phyloP scores from a whole-genome alignment of 2,113 vertebrate genomes.

The Actenoides lindsayi region DNA sequence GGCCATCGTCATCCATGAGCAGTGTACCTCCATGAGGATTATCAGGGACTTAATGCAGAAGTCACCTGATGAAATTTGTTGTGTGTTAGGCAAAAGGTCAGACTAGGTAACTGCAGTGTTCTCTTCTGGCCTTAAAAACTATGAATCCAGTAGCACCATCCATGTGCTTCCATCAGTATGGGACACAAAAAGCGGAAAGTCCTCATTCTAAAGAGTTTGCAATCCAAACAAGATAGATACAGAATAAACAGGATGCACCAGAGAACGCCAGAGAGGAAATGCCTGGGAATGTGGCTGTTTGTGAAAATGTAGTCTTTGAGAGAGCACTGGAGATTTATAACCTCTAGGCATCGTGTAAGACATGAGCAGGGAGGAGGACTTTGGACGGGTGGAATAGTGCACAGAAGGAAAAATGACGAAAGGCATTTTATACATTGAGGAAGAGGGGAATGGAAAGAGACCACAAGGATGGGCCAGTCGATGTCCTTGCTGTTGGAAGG shows the following conservation, averaged over 20 bases:
- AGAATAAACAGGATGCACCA: constrained; percentile 35
- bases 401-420: not conserved
- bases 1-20: not conserved
- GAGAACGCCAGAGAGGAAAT: constrained; percentile 37
- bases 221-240: constrained; percentile 22
- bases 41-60: not conserved
- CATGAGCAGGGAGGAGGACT: not conserved
- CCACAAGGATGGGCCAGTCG: not conserved
- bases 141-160: not conserved
- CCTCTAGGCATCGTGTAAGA: not conserved
- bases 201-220: constrained; percentile 21
- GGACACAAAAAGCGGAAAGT: not conserved
- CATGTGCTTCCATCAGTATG: not conserved
- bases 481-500: not conserved
- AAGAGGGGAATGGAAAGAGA: not conserved
- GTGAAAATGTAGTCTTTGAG: not conserved
- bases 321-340: not conserved
- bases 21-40: accelerated
- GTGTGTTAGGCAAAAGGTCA: not conserved
- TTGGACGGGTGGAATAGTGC: not conserved
- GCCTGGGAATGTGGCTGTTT: constrained; percentile 9
- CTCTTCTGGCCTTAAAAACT: not conserved
- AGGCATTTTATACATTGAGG: not conserved
- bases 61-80: not conserved
- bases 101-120: not conserved